Base-by-base conservation (phyloP, 2,113 vertebrate species). In the Zapornia atra region DNA sequence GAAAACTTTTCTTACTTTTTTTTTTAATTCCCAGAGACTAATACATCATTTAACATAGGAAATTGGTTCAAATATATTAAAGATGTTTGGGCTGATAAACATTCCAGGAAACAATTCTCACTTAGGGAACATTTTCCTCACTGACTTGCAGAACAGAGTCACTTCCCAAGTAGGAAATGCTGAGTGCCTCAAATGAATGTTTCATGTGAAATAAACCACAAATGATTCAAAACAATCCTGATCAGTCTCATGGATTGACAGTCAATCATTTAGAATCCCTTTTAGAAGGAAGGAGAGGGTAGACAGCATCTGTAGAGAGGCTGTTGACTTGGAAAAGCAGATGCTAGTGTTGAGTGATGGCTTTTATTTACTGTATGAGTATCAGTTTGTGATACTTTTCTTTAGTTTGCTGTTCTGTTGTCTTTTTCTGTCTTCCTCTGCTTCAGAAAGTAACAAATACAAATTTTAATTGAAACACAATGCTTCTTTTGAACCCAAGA, bases 351-450 rank as follows among this genome's bases (percentile, higher is more conserved):
- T 59, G 72, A 78, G 34, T 75, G n/a, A 77, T 96, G 86, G 34
- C 44, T 97, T 88, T 93, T 94, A 91, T 90, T 96, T 97, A 46
- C 73, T 71, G 2, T 53, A 26, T 77, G 66, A 90, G 79, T 50
- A 83, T 94, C 66, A 26, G 65, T 86, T 76, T 22, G 3, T 4
- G 2, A 51, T 73, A 72, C 9, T 79, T 34, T 60, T 81, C 68
- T 77, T 95, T 90, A 86, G 82, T 71, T 70, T 93, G 97, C 87
- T 64, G 9, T 88, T 76, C 18, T 86, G 12, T n/a, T 12, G 4
- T 34, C 6, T 51, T 73, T 59, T 36, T 64, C 10, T 36, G 28
- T 60, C 15, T 63, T 60, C 15, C 10, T 85, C 38, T 90, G 25
- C 81, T 97, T 95, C 71, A 90, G 65, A 91, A 94, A 81, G 60